Base-by-base conservation (phyloP, 2,113 vertebrate genomes). In the Paramormyrops kingsleyae region DNA sequence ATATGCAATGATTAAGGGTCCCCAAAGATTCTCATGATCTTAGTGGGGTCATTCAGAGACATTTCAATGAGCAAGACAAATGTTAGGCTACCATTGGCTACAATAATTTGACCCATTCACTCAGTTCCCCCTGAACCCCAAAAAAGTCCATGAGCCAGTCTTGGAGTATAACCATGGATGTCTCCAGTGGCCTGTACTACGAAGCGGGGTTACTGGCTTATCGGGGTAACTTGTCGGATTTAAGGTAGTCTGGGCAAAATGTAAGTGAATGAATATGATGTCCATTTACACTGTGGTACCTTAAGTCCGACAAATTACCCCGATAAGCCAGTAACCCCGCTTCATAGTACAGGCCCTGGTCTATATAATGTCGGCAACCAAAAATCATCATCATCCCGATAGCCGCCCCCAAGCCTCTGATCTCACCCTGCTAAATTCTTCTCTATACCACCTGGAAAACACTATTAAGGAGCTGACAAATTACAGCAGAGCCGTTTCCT, bases 121-220 rank as follows among this genome's bases (percentile, higher is more conserved):
- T 31, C 10, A 19, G 5, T 24, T 83, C 49, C 31, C 86, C 47
- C 12, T 80, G 62, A 84, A 90, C 93, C 91, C 91, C 0, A n/a
- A 39, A 90, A 91, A 87, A 49, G 50, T 35, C 42, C 21, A 47
- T 50, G 44, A 10, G 9, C 12, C 53, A 90, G 92, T 91, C 91
- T 91, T 93, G 92, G n/a, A 27, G n/a, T 27, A 27, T 92, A 90
- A 53, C 90, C 90, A 83, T 92, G 91, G 93, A 89, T 93, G 92
- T 91, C 59, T 91, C 90, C 44, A 90, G 50, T 52, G 50, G 50
- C 50, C 50, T 52, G 50, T 52, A 52, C 50, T 52, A 17, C 1
- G 50, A 52, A 52, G 15, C 1, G 0, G 50, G 15, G 50, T 52
- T 52, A 52, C 50, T 52, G 50, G 50, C 15, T 17, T 52, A 52